Base-by-base conservation (phyloP, 2,113 vertebrate species). In the Aix galericulata region DNA sequence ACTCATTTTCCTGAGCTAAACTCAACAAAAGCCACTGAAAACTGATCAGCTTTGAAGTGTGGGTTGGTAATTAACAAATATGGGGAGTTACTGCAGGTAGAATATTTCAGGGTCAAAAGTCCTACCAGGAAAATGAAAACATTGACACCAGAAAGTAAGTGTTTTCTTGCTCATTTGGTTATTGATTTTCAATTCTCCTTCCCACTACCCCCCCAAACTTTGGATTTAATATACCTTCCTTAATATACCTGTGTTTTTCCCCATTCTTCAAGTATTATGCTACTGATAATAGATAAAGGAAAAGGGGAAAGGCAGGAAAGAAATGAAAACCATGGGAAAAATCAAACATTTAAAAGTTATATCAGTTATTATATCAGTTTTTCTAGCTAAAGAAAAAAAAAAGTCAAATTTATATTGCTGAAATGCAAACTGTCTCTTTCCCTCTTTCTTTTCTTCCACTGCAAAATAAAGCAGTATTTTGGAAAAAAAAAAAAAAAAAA, bases 1-100 rank as follows among this genome's bases (percentile, higher is more conserved):
- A 82, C 93, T 95, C 91, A 94, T 95, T 96, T 96, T 94, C 93
- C 78, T 86, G 31, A 95, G 91, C 68, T 95, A 95, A 94, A 89
- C 95, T 94, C 78, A 88, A 89, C 85, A 88, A 89, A 95, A 91
- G 89, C 94, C 93, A 94, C 89, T 93, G 91, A 89, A 96, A 95
- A 95, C 77, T 1, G 12, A 94, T 88, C 8, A 2, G 82, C 94
- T 96, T 96, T 96, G 95, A 97, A 96, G 93, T 95, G 55, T 80
- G 46, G 78, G 85, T 93, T 95, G 95, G 88, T 95, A 93, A 94
- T 95, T 96, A 93, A 94, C 91, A 97, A 97, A 97, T 93, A 94
- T 80, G 25, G 72, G 87, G 91, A 97, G 85, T 87, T 89, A 88
- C 67, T 80, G 87, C 71, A 94, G 94, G 94, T 97, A 91, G 91